These are phyloP conservation scores for Eudemis profundana DNA, from an alignment of 2,888 invertebrate species.

Conservation along the genomic window DNA sequence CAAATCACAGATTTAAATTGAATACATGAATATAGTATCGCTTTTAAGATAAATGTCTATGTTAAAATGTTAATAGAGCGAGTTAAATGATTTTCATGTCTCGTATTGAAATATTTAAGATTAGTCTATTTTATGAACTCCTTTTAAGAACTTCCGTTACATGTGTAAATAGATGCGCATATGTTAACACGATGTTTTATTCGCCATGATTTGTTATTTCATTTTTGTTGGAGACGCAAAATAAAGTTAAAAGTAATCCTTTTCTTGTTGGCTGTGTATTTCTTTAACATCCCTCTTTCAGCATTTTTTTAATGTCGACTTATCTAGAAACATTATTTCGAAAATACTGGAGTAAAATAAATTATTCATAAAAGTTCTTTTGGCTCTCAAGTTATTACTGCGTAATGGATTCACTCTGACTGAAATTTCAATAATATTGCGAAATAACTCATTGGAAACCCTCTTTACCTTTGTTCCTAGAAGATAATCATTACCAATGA, in stretches of 20 bases:
- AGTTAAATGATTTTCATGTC: slow-evolving; percentile 54
- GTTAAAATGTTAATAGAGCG: slow-evolving; percentile 59
- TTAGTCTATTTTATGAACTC: slow-evolving; percentile 56
- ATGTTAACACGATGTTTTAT: slow-evolving; percentile 54
- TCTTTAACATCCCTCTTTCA: background rate
- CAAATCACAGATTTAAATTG: slow-evolving; percentile 45
- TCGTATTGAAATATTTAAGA: slow-evolving; percentile 53
- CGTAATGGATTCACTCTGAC: slow-evolving; percentile 20
- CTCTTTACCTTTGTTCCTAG: background rate
- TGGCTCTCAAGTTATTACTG: slow-evolving; percentile 21
- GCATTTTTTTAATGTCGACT: background rate
- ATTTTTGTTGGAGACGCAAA: background rate
- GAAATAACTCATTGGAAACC: background rate
- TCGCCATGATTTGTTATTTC: slow-evolving; percentile 45
- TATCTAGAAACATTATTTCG: slow-evolving; percentile 24
- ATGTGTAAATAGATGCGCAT: slow-evolving; percentile 52
- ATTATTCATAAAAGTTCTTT: slow-evolving; percentile 33
- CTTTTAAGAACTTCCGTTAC: slow-evolving; percentile 59
- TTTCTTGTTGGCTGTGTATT: background rate
- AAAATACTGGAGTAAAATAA: slow-evolving; percentile 23
- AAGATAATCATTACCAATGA: background rate
- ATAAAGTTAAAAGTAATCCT: background rate
- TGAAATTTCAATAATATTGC: slow-evolving; percentile 7
- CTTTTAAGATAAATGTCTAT: slow-evolving; percentile 49
- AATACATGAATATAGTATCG: slow-evolving; percentile 42